Percentiles rank a stretch among this genome's conserved stretches.
These are phyloP conservation scores for Pomacea maculata DNA, from an alignment of 1,140 invertebrate species.

Conservation along the genomic window DNA sequence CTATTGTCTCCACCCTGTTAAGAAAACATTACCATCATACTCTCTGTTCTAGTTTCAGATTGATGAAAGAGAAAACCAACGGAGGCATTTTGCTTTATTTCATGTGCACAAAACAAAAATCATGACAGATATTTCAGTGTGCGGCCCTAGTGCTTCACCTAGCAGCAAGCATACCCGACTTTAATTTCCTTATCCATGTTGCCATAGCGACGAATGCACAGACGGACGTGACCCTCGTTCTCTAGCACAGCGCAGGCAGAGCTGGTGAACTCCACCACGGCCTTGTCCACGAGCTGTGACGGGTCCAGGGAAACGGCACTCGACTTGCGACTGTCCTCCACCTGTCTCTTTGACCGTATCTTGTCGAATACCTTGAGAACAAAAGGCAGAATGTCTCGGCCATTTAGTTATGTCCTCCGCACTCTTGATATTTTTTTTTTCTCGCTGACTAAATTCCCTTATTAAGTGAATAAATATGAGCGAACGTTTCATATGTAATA, in stretches of 20 bases:
- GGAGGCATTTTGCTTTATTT: too few species aligned
- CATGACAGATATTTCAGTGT: neutral
- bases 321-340: neutral
- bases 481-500: too few species aligned
- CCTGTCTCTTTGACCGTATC: constrained; percentile 2
- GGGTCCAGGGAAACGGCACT: constrained; percentile 6
- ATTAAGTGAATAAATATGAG: too few species aligned
- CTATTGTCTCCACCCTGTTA: constrained; percentile 71
- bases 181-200: constrained; percentile 66
- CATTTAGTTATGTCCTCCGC: too few species aligned
- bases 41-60: neutral
- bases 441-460: too few species aligned
- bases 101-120: neutral
- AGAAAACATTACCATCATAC: too few species aligned
- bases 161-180: constrained; percentile 64
- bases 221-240: constrained; percentile 71
- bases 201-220: constrained; percentile 71
- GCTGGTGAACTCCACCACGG: constrained; percentile 72
- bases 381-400: neutral
- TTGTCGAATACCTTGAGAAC: constrained; percentile 23
- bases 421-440: too few species aligned
- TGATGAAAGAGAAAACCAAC: neutral
- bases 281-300: constrained; percentile 49
- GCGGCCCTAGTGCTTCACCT: neutral
- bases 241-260: constrained; percentile 71